Base-by-base conservation (phyloP, 2,113 vertebrate species). In the Aphelocoma coerulescens region DNA sequence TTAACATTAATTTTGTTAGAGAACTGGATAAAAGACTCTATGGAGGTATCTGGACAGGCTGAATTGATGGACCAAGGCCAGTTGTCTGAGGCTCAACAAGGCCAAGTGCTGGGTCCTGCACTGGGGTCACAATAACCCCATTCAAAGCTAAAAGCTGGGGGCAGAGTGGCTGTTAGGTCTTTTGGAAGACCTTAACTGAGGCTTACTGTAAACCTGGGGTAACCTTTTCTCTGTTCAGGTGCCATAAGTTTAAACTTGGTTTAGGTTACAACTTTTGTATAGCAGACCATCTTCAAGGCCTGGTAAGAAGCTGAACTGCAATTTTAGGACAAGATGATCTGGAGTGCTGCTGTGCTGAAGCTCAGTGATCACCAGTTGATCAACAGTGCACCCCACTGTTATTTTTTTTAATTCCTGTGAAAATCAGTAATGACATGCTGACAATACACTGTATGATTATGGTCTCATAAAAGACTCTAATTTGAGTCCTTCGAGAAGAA, bases 391-490 rank as follows among this genome's bases (percentile, higher is more conserved):
- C 32, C 48, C 46, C 32, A 5, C 3, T 3, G 1, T 28, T 57
- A 44, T 46, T 73, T 52, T 66, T 58, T 49, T 75, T 61, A 58
- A 89, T 48, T 51, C 49, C 62, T 65, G 28, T 43, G 52, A 78
- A 76, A n/a, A 51, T 71, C 49, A 62, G 58, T 77, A 95, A 89
- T 52, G 35, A 89, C 15, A 32, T 18, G 22, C 63, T 89, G 76
- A 78, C 3, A 11, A 71, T n/a, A 73, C 33, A 48, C 28, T 12
- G 10, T 17, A 57, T 52, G 35, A 88, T 88, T 88, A 67, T n/a
- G 16, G 28, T 71, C 44, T 77, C 80, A 68, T 81, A 88, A 88
- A 95, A 80, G 14, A 24, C 37, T 65, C 69, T 68, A 75, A 81
- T 15, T 76, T 46, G 33, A 41, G 28, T n/a, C 59, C 88, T 79